Conservation (phyloP, 2,113 vertebrate species). For the Corvus hawaiiensis region DNA sequence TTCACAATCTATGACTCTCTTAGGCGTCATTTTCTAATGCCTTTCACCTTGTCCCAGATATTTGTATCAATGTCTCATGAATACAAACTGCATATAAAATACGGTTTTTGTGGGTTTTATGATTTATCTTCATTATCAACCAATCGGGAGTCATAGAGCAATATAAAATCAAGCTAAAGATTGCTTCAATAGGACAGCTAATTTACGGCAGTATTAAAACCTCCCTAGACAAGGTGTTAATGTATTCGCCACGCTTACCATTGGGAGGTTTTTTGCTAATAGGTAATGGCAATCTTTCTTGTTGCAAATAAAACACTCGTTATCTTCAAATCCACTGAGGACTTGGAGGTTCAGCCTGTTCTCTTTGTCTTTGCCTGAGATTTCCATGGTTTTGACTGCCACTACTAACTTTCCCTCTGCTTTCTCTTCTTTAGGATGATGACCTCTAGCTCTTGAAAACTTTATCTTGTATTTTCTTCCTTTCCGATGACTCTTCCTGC, state of each 20-base stretch:
- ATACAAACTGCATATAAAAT: background rate
- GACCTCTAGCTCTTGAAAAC: background rate
- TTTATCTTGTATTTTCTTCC: background rate
- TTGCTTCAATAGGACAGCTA: background rate
- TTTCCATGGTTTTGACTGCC: background rate
- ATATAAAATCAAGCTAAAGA: background rate
- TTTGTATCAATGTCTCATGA: background rate
- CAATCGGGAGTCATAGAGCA: background rate
- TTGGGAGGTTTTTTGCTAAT: background rate
- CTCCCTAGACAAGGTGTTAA: background rate
- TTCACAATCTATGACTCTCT: background rate
- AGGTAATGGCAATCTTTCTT: background rate
- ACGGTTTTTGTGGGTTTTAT: background rate
- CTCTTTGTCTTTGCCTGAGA: too few relatives aligned
- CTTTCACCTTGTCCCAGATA: background rate
- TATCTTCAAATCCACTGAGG: background rate
- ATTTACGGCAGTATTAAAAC: background rate
- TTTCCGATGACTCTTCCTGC: background rate
- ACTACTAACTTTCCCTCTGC: rapidly evolving
- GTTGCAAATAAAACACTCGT: background rate
- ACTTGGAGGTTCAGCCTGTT: background rate
- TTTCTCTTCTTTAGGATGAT: background rate
- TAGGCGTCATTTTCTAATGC: background rate
- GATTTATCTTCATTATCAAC: background rate
- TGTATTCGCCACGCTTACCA: background rate